Percentiles rank a stretch among this genome's conserved stretches.
These are phyloP conservation scores for Scaptomyza cyrtandrae DNA, from an alignment of 2,888 invertebrate genomes.

Conservation along the genomic window DNA sequence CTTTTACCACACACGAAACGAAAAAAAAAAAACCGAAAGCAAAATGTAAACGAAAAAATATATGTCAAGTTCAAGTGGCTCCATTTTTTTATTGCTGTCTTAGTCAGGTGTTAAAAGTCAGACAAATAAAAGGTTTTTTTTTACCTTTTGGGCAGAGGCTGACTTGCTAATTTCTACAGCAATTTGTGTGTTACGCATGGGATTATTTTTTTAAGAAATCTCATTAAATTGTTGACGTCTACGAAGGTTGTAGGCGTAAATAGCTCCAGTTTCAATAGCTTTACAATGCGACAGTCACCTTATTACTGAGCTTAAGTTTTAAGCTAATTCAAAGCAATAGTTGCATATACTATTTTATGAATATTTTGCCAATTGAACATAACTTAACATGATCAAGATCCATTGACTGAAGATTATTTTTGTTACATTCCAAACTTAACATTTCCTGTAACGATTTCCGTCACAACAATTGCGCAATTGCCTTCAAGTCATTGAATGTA, in stretches of 20 bases:
- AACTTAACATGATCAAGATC: background rate
- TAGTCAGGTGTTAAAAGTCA: slow-evolving; percentile 62
- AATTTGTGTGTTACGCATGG: slow-evolving; percentile 33
- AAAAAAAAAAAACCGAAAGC: slow-evolving; percentile 9
- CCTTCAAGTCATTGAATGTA: slow-evolving; percentile 2
- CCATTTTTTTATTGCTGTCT: slow-evolving; percentile 39
- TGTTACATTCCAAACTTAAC: background rate
- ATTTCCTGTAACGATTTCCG: slow-evolving; percentile 22
- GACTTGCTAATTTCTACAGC: slow-evolving; percentile 67
- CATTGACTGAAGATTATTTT: background rate
- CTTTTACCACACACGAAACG: slow-evolving; percentile 64
- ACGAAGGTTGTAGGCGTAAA: slow-evolving; percentile 45
- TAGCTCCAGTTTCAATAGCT: slow-evolving; percentile 14
- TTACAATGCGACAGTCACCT: too few species aligned
- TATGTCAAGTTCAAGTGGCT: slow-evolving; percentile 72
- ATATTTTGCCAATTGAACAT: slow-evolving; percentile 1
- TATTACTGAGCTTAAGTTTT: too few species aligned
- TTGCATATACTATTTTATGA: too few species aligned
- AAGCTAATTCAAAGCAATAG: too few species aligned
- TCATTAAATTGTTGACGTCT: slow-evolving; percentile 33
- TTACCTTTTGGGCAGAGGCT: slow-evolving; percentile 15
- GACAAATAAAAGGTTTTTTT: slow-evolving; percentile 38
- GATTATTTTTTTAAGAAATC: slow-evolving; percentile 22
- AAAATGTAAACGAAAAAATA: slow-evolving; percentile 30
- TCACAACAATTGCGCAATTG: slow-evolving; percentile 17